Evolutionary conservation across 1,140 invertebrate species (phyloP), one percentile per base, ranked within the genome.

Genomic region (Psix sp.): DNA sequence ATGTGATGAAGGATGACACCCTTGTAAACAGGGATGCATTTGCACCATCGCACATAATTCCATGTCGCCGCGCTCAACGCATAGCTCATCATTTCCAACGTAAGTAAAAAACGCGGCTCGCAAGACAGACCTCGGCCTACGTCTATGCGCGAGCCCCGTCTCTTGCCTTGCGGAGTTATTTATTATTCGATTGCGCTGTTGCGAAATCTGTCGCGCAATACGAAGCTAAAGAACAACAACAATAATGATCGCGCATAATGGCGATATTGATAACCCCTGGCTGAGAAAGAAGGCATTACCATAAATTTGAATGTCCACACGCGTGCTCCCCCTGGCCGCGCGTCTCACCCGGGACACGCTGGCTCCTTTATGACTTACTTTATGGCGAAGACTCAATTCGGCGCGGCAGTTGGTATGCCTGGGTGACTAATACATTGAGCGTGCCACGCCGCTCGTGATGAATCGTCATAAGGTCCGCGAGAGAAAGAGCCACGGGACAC

Each of bases 301-400:
- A 85, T 86, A 86, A 86, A 85, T 86, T 86, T 83, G 77, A 85
- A 85, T 82, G 84, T 85, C 82, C 79, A 33, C 74, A 36, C 68
- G 43, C 33, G 33, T 46, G 62, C 43, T 43, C 15, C 24, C 43
- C 49, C 39, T 56, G n/a, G n/a, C n/a, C n/a, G n/a, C n/a, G n/a
- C 21, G 35, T 35, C 51, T 42, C 24, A 5, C 36, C 63, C 51
- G 5, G 13, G n/a, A 13, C 39, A 31, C 38, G 26, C 46, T 45
- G 26, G 67, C 51, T 73, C 77, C 77, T 83, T 81, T 82, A 86
- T 79, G 77, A 81, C 81, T 86, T 84, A 84, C 77, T 86, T 85
- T 86, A 86, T 86, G 82, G 85, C 82, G 80, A 86, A 80, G 83
- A 85, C 84, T 86, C 83, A 86, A 85, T 86, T 86, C 82, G 82